Evolutionary conservation across 2,888 invertebrate species (phyloP), one percentile per base, ranked within the genome.

Genomic region (Oscheius sp.): DNA sequence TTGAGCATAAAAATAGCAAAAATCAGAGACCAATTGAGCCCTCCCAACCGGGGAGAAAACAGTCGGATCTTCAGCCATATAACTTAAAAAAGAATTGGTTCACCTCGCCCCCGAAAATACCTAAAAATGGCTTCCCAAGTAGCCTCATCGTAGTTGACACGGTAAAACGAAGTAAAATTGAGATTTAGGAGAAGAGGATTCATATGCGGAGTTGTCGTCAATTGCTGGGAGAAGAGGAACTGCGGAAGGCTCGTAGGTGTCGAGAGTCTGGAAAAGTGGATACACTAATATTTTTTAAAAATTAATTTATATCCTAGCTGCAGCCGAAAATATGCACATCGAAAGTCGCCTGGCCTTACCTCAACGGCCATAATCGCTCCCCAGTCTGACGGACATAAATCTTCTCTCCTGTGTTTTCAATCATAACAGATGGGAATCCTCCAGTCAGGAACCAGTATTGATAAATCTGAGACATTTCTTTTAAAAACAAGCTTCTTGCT

Each of bases 21-120:
- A 83, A 71, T 85, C 85, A 15, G 81, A 81, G 31, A 85, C 72
- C 23, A 85, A 61, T 68, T 85, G 84, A 50, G 84, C 83, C 8
- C 80, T 33, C n/a, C 76, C 78, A 8, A 79, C 75, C 0, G 80
- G 66, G 10, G 79, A 72, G 45, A 80, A 80, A 15, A 70, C 52
- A 17, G 69, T 66, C 29, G 79, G 74, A 52, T 74, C 73, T 20
- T 71, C 70, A 48, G 63, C 64, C 76, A 79, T 79, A 69, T 73
- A 74, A 10, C 75, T 78, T 31, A 53, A 71, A 25, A 15, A 23
- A 23, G 25, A 3, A 20, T 5, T 23, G 42, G 12, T 2, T n/a
- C n/a, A n/a, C n/a, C n/a, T n/a, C n/a, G n/a, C n/a, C n/a, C n/a
- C n/a, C n/a, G n/a, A n/a, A n/a, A n/a, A 20, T 29, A 79, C 78